Evolutionary conservation across 92 coral and sea anemone genomes (phyloP).

Genomic region (Scolanthus callimorphus): DNA sequence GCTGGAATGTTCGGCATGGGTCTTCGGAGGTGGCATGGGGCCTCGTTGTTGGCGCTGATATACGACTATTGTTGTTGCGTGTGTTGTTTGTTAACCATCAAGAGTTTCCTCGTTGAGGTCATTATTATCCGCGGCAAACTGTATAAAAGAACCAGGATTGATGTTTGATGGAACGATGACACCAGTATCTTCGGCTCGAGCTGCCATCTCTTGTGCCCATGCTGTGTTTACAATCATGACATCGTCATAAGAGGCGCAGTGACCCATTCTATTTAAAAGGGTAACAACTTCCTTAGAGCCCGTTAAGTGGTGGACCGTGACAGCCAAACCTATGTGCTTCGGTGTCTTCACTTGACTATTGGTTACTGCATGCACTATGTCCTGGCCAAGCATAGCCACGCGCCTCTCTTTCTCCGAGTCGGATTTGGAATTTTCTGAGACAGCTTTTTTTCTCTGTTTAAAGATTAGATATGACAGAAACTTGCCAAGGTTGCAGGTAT

Average conservation of each 20-base stretch:
- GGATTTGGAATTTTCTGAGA: too few species aligned
- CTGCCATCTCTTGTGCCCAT: slow-evolving; percentile 15
- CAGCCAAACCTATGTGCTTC: slow-evolving; percentile 38
- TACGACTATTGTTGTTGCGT: slow-evolving; percentile 16
- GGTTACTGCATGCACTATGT: slow-evolving; percentile 20
- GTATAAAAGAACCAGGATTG: slow-evolving; percentile 23
- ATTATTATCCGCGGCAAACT: slow-evolving; percentile 32
- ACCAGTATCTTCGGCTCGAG: slow-evolving; percentile 8
- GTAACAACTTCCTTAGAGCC: slow-evolving; percentile 33
- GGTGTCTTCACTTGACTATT: slow-evolving; percentile 30
- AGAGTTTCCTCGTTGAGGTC: slow-evolving; percentile 44
- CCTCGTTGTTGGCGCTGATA: slow-evolving; percentile 28
- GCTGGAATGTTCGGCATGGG: slow-evolving; percentile 9
- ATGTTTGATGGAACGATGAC: slow-evolving; percentile 34
- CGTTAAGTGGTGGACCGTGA: slow-evolving; percentile 42
- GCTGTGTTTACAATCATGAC: slow-evolving; percentile 18
- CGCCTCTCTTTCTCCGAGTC: too few species aligned
- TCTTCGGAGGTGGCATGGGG: too few species aligned
- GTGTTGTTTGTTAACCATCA: slow-evolving; percentile 32
- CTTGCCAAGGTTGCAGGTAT: slow-evolving; percentile 7
- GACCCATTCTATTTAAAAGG: too few species aligned
- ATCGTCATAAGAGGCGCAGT: slow-evolving; percentile 30
- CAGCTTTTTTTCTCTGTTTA: too few species aligned
- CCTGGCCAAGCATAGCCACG: slow-evolving; percentile 48
- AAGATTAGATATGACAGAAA: neutral